These are phyloP conservation scores for Brachionus paranguensis DNA, from an alignment of 1,140 invertebrate genomes.

Conservation along the genomic window DNA sequence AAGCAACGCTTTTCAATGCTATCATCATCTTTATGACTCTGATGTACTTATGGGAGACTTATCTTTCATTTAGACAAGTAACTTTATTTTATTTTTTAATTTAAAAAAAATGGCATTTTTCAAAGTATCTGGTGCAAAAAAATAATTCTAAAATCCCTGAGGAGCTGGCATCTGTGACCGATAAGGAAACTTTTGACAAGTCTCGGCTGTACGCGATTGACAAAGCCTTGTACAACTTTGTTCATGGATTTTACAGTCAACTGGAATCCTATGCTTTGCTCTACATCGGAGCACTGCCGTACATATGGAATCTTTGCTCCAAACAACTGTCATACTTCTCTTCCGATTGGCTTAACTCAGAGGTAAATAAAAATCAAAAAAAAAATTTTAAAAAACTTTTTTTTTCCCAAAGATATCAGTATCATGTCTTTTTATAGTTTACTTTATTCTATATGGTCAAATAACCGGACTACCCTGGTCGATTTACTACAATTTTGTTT, in stretches of 20 bases:
- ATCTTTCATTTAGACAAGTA: slow-evolving; percentile 38
- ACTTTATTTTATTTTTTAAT: not conserved
- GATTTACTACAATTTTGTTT: slow-evolving; percentile 83
- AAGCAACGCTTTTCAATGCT: not conserved
- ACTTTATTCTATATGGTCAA: not conserved
- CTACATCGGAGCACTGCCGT: not conserved
- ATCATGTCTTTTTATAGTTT: not conserved
- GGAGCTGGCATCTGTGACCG: not conserved
- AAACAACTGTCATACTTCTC: not conserved
- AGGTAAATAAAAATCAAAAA: not conserved
- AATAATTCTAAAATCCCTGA: not conserved
- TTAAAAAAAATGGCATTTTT: not conserved
- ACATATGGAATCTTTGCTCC: slow-evolving; percentile 13
- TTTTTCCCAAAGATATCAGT: not conserved
- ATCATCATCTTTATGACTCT: slow-evolving; percentile 12
- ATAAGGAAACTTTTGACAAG: slow-evolving; percentile 26
- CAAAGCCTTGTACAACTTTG: not conserved
- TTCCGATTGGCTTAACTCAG: not conserved
- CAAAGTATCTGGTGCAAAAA: not conserved
- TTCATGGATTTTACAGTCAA: slow-evolving; percentile 1
- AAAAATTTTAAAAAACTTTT: not conserved
- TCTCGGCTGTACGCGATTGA: slow-evolving; percentile 8
- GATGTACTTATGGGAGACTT: slow-evolving; percentile 33
- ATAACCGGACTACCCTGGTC: slow-evolving; percentile 71
- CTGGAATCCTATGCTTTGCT: not conserved